Evolutionary conservation across 2,113 vertebrate genomes (phyloP).

Genomic region (Tragelaphus buxtoni): DNA sequence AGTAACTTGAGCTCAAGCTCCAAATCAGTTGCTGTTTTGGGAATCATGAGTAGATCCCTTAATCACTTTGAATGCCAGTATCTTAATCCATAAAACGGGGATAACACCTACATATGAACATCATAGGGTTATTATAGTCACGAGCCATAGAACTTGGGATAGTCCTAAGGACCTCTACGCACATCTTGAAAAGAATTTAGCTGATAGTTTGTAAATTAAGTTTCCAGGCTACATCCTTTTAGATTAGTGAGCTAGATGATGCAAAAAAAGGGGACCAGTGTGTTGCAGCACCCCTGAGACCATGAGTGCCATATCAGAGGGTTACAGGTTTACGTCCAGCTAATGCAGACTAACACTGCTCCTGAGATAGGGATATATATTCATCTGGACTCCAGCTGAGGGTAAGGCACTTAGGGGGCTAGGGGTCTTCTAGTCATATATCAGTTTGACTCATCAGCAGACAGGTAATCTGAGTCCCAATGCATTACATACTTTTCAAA

Average conservation of each 20-base stretch:
- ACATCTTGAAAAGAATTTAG: neutral
- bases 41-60: neutral
- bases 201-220: neutral
- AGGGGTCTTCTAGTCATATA: neutral
- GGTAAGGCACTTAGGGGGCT: neutral
- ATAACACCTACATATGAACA: neutral
- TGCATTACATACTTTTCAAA: neutral
- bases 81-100: neutral
- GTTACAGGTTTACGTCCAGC: neutral
- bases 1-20: neutral
- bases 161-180: neutral
- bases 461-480: neutral
- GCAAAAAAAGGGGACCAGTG: neutral
- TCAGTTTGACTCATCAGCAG: neutral
- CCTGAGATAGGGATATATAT: neutral
- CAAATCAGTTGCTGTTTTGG: neutral
- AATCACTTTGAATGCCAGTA: neutral
- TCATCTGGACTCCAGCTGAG: neutral
- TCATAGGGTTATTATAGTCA: neutral
- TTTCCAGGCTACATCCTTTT: neutral
- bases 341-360: neutral
- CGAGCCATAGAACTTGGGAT: neutral
- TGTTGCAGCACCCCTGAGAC: neutral
- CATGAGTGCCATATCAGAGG: neutral
- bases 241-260: neutral